Evolutionary conservation across 2,888 invertebrate species (phyloP), one percentile per base, ranked within the genome.

Genomic region (Meta bourneti): DNA sequence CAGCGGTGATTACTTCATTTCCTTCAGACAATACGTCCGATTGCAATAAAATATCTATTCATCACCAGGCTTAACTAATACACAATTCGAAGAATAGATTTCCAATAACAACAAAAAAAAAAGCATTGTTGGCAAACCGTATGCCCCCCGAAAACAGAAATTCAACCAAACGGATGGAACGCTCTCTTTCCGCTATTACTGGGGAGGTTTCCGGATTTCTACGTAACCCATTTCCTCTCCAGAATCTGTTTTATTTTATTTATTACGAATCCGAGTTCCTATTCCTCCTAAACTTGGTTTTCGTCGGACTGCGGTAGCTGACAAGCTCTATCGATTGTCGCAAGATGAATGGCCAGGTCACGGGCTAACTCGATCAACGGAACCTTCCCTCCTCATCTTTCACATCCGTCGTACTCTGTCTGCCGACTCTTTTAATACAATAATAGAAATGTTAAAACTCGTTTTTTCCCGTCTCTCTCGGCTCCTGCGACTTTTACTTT

Each of bases 301-400:
- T 49, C 88, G 81, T 81, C 81, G 81, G 81, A 52, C 75, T n/a
- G 81, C 19, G 81, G 88, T 75, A 69, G 85, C 80, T 86, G 80
- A 86, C 90, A 84, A 74, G 75, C 75, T 34, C 70, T 69, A 90
- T 90, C 81, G 90, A 86, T 86, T 70, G 79, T 69, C 81, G 20
- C 69, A 86, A 90, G 90, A 90, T 86, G 81, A 70, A 90, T 90
- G 71, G 51, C 81, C 48, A 34, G 90, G 90, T 90, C 85, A 78
- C 77, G n/a, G 77, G 74, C 79, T 88, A 88, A 88, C 88, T 88
- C 81, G 88, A 88, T 88, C 80, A 88, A 75, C 88, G 75, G 77
- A 74, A 48, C 61, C 84, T 19, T 82, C 82, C 71, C n/a, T 82
- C 69, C 70, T 70, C 82, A 70, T 72, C 72, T 80, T 80, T 80